Evolutionary conservation across 2,888 invertebrate genomes (phyloP).

Genomic region (Platycheirus albimanus): DNA sequence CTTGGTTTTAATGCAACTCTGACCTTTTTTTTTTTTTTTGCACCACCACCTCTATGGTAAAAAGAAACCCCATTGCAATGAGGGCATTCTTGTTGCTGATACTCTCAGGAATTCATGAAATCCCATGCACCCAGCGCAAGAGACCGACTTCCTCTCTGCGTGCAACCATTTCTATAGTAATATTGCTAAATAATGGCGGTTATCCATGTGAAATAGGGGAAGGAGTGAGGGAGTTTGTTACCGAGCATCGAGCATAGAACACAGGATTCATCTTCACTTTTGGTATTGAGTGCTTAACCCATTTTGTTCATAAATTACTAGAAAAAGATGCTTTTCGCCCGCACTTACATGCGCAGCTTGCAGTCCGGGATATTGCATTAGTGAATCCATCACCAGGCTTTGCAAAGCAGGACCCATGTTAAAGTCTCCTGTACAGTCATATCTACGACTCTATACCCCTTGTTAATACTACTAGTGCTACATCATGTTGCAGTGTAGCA

Average conservation of each 20-base stretch:
- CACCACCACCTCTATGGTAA: slow-evolving; percentile 8
- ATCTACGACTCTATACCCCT: background rate
- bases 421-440: slow-evolving; percentile 4
- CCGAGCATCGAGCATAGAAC: slow-evolving; percentile 5
- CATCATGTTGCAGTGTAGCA: background rate
- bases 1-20: slow-evolving; percentile 57
- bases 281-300: slow-evolving; percentile 75
- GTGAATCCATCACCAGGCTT: slow-evolving; percentile 61
- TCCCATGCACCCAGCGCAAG: background rate
- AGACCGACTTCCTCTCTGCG: slow-evolving; percentile 9
- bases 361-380: slow-evolving; percentile 55
- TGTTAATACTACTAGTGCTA: no score
- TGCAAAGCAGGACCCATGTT: background rate
- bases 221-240: background rate
- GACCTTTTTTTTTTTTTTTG: slow-evolving; percentile 45
- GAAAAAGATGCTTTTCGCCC: slow-evolving; percentile 70
- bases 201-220: slow-evolving; percentile 1
- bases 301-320: slow-evolving; percentile 75
- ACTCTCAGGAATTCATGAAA: slow-evolving; percentile 55
- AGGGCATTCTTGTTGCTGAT: slow-evolving; percentile 65
- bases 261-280: slow-evolving; percentile 70
- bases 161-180: slow-evolving; percentile 26
- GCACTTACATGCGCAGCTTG: slow-evolving; percentile 47
- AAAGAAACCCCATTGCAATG: slow-evolving; percentile 53
- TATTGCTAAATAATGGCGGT: slow-evolving; percentile 59